Conservation (phyloP, 2,888 invertebrate species). For the Drosophila neonasuta region DNA sequence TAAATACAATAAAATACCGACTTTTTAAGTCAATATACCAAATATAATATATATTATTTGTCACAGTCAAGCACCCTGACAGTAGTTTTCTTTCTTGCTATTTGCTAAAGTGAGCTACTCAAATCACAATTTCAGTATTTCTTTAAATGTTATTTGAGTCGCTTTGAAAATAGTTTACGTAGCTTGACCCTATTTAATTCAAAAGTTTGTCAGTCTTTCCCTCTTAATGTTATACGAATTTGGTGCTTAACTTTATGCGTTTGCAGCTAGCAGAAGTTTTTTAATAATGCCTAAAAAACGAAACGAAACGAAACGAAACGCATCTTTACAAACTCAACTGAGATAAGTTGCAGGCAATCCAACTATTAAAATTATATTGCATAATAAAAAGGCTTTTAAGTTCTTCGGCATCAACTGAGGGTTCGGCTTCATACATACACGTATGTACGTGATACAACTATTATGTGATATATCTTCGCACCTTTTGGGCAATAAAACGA, state of each 20-base stretch:
- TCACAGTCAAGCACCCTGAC: too few relatives aligned
- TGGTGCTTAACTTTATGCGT: not conserved
- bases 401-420: not conserved
- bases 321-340: not conserved
- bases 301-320: too few relatives aligned
- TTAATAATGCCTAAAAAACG: not conserved
- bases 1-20: too few relatives aligned
- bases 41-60: too few relatives aligned
- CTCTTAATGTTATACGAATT: not conserved
- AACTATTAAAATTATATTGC: constrained; percentile 24
- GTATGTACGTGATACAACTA: not conserved
- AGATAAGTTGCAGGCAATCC: not conserved
- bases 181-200: not conserved
- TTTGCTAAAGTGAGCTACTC: too few relatives aligned
- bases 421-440: not conserved
- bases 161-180: not conserved
- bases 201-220: not conserved
- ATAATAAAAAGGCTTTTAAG: constrained; percentile 19
- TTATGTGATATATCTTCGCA: not conserved
- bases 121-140: too few relatives aligned
- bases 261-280: constrained; percentile 4
- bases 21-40: too few relatives aligned
- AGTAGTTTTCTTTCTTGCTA: too few relatives aligned
- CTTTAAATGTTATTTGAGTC: not conserved
- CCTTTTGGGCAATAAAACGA: constrained; percentile 7